Evolutionary conservation across 2,888 invertebrate genomes (phyloP).

Genomic region (Dynastes hyllus): DNA sequence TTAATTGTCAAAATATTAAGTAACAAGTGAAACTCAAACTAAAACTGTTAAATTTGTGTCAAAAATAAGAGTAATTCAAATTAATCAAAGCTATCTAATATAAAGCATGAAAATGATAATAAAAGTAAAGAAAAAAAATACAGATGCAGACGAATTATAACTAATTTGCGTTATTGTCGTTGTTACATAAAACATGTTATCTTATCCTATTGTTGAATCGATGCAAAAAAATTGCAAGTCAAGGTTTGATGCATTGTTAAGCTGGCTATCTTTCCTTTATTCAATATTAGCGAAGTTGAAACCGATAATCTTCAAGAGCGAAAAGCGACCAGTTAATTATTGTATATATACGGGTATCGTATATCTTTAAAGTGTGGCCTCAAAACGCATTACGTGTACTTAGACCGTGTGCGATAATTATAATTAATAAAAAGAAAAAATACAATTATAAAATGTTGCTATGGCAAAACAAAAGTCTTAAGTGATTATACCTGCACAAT

Average conservation of each 20-base stretch:
- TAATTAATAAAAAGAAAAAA: conserved; percentile 43
- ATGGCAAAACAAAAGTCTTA: conserved; percentile 51
- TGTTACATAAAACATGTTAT: no score
- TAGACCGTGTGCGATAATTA: conserved; percentile 41
- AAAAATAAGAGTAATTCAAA: no score
- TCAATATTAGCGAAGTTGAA: neutral
- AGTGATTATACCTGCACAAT: conserved; percentile 50
- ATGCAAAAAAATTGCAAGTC: conserved; percentile 3
- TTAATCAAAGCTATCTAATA: no score
- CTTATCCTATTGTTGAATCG: neutral
- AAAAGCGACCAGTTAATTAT: neutral
- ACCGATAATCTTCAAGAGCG: conserved; percentile 10
- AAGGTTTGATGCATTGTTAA: conserved; percentile 10
- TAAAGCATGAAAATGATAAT: no score
- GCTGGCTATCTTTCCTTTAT: neutral
- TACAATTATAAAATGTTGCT: conserved; percentile 47
- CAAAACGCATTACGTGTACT: conserved; percentile 22
- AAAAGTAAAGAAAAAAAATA: no score
- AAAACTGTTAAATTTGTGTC: no score
- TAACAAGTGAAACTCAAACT: no score
- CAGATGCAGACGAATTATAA: no score
- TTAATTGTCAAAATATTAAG: no score
- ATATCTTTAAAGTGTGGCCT: conserved; percentile 26
- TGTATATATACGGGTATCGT: neutral
- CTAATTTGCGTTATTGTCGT: no score